A percentile compares a stretch with the other conserved stretches of the same genome.
phyloP scores from a whole-genome alignment of 2,113 vertebrate species.

The Sylvilagus bachmani region DNA sequence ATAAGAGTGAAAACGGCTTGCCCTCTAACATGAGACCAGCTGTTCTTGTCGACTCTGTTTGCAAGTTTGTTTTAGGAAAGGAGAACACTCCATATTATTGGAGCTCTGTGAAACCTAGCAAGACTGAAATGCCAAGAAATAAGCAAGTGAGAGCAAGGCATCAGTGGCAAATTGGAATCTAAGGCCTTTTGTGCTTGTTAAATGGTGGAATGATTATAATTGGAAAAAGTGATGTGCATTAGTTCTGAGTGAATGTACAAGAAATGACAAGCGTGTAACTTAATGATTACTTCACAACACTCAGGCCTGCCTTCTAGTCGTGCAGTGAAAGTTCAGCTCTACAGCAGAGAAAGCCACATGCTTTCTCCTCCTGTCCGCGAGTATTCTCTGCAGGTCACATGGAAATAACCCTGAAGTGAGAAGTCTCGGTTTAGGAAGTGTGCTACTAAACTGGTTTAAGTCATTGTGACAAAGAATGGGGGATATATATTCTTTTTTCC shows the following conservation, averaged over 20 bases:
- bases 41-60: slow-evolving; percentile 82
- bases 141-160: slow-evolving; percentile 90
- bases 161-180: slow-evolving; percentile 93
- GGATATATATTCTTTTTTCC: slow-evolving; percentile 47
- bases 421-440: slow-evolving; percentile 91
- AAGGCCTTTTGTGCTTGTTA: slow-evolving; percentile 94
- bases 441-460: slow-evolving; percentile 88
- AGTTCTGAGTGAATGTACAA: slow-evolving; percentile 94
- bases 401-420: slow-evolving; percentile 92
- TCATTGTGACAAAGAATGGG: slow-evolving; percentile 86
- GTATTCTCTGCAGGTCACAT: slow-evolving; percentile 90
- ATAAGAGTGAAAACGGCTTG: slow-evolving; percentile 80
- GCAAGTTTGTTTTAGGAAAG: slow-evolving; percentile 81
- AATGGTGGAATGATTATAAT: slow-evolving; percentile 94
- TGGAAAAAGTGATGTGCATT: slow-evolving; percentile 94
- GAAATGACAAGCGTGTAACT: slow-evolving; percentile 94
- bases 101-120: slow-evolving; percentile 85
- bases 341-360: slow-evolving; percentile 89
- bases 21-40: slow-evolving; percentile 81
- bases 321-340: slow-evolving; percentile 85
- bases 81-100: slow-evolving; percentile 83
- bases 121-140: slow-evolving; percentile 90
- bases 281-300: slow-evolving; percentile 92
- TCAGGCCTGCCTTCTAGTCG: slow-evolving; percentile 87
- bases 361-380: slow-evolving; percentile 89